Conservation (phyloP, 2,888 invertebrate genomes). For the Phortica okadai region DNA sequence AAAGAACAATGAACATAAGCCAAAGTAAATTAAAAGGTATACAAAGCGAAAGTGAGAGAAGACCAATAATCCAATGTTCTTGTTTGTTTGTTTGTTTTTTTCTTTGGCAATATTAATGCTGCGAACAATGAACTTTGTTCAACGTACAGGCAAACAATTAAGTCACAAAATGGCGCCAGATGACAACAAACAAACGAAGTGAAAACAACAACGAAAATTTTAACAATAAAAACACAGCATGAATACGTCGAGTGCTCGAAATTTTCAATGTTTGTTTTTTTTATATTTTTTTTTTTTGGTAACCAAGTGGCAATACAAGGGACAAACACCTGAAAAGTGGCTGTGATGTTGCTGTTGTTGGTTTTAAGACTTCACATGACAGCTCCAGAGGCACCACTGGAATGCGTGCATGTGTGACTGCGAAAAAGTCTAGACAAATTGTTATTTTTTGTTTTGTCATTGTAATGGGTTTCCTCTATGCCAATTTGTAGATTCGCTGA, state of each 20-base stretch:
- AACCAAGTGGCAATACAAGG: too few relatives aligned
- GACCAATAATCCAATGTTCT: background rate
- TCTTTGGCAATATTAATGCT: background rate
- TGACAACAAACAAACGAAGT: background rate
- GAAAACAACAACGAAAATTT: background rate
- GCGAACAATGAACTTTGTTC: background rate
- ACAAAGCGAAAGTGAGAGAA: background rate
- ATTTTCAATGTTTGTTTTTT: background rate
- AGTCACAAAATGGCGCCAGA: background rate
- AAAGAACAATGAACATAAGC: too few relatives aligned
- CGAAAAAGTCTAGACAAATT: slow-evolving; percentile 9
- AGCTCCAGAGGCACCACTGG: background rate
- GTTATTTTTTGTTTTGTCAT: slow-evolving; percentile 9
- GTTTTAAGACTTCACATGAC: background rate
- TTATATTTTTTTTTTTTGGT: too few relatives aligned
- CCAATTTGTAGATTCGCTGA: background rate
- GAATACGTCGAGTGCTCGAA: background rate
- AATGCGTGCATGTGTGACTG: background rate
- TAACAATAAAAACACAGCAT: background rate
- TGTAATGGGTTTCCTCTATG: background rate
- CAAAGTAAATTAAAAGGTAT: too few relatives aligned
- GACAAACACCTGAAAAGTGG: too few relatives aligned
- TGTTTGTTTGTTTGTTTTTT: background rate
- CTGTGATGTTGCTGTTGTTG: too few relatives aligned
- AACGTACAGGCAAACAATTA: background rate